Evolutionary conservation across 2,888 invertebrate species (phyloP), one percentile per base, ranked within the genome.

Genomic region (Pristionchus arcanus): DNA sequence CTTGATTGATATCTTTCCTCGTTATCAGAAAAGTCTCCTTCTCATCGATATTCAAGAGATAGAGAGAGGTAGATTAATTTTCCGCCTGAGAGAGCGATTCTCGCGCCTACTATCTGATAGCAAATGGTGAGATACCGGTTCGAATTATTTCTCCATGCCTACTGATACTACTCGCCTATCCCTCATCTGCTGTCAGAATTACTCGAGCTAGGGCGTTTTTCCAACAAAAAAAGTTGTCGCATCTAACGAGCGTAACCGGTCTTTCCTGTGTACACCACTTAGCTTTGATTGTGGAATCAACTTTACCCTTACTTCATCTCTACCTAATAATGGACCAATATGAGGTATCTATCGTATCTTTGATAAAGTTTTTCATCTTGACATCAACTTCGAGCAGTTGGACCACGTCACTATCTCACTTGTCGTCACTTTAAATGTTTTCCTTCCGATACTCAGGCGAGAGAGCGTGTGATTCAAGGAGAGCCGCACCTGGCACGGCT

Each of bases 51-150:
- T 63, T n/a, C 63, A 9, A 21, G 42, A 49, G 42, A 49, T 49
- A 9, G 42, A 49, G 42, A 42, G 42, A 49, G 42, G 42, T 49
- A 49, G 28, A 71, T 71, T 71, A 31, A 71, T 71, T 71, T 71
- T 13, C 68, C 68, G 68, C 68, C 16, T 31, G 68, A 71, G 68
- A 71, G 68, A 31, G 68, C 34, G 16, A 63, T 63, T 63, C 63
- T 63, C 63, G 63, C n/a, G 11, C 25, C 63, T 25, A 25, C 21
- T 63, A 63, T 63, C 63, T 59, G 25, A 25, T 59, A 59, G 59
- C 59, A 11, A 63, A n/a, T 63, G 63, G 63, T 63, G 63, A 63
- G 63, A 63, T 63, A n/a, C 63, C 63, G 25, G n/a, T n/a, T 83
- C 28, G 49, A 83, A 25, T 83, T 37, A 31, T 83, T n/a, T 49